Evolutionary conservation across 2,888 invertebrate species (phyloP).

Genomic region (Phlogophora meticulosa): DNA sequence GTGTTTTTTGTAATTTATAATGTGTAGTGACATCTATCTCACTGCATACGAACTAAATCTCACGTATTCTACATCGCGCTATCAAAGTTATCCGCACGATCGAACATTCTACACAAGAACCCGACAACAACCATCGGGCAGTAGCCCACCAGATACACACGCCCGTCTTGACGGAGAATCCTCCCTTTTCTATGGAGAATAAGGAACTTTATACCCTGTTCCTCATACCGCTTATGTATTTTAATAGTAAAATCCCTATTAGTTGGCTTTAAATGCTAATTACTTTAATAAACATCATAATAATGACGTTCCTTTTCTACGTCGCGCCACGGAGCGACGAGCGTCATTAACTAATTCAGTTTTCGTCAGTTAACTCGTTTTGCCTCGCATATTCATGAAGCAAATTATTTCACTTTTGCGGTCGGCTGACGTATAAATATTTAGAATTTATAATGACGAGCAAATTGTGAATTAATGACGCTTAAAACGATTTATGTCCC

Average conservation of each 20-base stretch:
- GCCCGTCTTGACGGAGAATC: too few relatives aligned
- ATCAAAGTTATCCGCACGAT: too few relatives aligned
- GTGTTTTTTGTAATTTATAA: too few relatives aligned
- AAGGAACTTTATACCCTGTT: too few relatives aligned
- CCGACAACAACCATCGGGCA: too few relatives aligned
- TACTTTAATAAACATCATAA: conserved; percentile 14
- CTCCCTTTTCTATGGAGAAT: too few relatives aligned
- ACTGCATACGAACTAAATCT: too few relatives aligned
- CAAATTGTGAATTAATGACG: conserved; percentile 45
- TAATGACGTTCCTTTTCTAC: conserved; percentile 33
- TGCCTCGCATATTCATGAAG: conserved; percentile 56
- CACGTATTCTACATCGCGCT: too few relatives aligned
- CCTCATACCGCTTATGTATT: conserved; percentile 15
- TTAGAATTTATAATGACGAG: conserved; percentile 50
- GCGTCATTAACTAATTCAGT: conserved; percentile 53
- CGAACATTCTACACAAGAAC: too few relatives aligned
- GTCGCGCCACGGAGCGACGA: conserved; percentile 2
- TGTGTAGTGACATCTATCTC: too few relatives aligned
- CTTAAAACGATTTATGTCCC: conserved; percentile 36
- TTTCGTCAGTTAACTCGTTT: conserved; percentile 40
- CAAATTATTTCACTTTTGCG: conserved; percentile 58
- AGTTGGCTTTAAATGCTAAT: conserved; percentile 7
- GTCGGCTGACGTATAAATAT: conserved; percentile 46
- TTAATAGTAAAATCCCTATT: not conserved
- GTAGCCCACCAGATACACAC: too few relatives aligned